Conservation (phyloP, 92 coral and sea anemone species). For the Muricea muricata region DNA sequence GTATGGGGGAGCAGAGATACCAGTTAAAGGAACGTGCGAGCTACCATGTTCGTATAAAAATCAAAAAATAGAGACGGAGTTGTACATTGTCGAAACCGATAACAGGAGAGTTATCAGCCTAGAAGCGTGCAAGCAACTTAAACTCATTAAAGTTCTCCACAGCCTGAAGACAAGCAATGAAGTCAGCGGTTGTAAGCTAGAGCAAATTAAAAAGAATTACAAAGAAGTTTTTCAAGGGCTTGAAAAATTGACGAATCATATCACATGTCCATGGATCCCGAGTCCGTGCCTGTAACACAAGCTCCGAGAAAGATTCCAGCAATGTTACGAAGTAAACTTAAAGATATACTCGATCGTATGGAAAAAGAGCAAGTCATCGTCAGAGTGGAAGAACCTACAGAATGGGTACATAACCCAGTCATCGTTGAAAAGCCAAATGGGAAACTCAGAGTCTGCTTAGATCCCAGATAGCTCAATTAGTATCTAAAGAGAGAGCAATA, state of each 20-base stretch:
- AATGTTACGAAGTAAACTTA: background rate
- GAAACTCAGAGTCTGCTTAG: conserved; percentile 28
- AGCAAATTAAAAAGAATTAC: background rate
- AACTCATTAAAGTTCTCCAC: background rate
- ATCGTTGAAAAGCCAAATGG: too few relatives aligned
- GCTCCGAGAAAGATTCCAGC: background rate
- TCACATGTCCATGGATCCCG: background rate
- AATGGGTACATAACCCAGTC: too few relatives aligned
- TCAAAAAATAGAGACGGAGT: background rate
- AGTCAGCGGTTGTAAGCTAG: background rate
- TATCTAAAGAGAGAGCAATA: too few relatives aligned
- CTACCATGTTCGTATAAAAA: background rate
- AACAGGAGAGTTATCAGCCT: background rate
- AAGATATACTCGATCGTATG: background rate
- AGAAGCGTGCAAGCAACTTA: background rate
- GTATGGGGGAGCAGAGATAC: too few relatives aligned
- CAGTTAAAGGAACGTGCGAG: background rate
- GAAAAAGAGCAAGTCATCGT: too few relatives aligned
- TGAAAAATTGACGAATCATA: background rate
- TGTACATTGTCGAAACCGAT: background rate
- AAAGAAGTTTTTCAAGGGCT: background rate
- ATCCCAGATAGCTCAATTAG: conserved; percentile 5
- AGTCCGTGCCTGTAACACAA: background rate
- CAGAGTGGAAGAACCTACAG: too few relatives aligned
- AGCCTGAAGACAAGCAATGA: background rate